phyloP scores from a whole-genome alignment of 1,140 invertebrate species.

The Panagrolaimus sp. region DNA sequence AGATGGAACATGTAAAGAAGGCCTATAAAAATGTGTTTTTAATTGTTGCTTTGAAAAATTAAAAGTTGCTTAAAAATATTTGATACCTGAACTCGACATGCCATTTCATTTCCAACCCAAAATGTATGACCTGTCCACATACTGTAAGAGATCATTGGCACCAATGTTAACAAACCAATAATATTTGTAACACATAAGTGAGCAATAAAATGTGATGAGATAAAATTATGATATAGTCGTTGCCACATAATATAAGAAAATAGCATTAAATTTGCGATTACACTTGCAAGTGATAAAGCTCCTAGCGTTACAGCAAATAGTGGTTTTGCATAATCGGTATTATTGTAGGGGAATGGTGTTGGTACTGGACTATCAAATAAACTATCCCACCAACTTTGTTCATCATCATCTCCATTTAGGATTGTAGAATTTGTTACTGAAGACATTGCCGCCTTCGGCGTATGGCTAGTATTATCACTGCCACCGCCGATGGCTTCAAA shows the following conservation, averaged over 20 bases:
- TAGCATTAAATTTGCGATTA: constrained; percentile 44
- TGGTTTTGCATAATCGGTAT: constrained; percentile 29
- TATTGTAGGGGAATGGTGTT: constrained; percentile 32
- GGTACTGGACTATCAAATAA: constrained; percentile 5
- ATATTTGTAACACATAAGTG: constrained; percentile 57
- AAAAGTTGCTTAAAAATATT: too few relatives aligned
- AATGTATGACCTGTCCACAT: constrained; percentile 50
- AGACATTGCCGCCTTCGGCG: constrained; percentile 9
- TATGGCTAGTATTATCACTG: neutral
- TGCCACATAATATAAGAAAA: constrained; percentile 49
- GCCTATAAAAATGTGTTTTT: constrained; percentile 47
- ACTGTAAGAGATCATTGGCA: constrained; percentile 53
- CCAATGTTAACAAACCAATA: constrained; percentile 39
- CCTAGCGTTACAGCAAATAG: constrained; percentile 30
- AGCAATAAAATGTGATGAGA: constrained; percentile 55
- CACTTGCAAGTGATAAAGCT: constrained; percentile 28
- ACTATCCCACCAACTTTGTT: neutral
- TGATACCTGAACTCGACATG: constrained; percentile 52
- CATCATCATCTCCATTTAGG: too few relatives aligned
- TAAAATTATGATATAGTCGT: constrained; percentile 53
- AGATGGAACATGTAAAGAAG: constrained; percentile 52
- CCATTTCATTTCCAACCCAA: constrained; percentile 46
- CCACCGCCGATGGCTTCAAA: constrained; percentile 10
- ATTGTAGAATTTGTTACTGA: too few relatives aligned
- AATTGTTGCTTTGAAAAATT: neutral